A percentile compares a stretch with the other conserved stretches of the same genome.
phyloP scores from a whole-genome alignment of 92 coral and sea anemone species.

The Siderastrea radians region DNA sequence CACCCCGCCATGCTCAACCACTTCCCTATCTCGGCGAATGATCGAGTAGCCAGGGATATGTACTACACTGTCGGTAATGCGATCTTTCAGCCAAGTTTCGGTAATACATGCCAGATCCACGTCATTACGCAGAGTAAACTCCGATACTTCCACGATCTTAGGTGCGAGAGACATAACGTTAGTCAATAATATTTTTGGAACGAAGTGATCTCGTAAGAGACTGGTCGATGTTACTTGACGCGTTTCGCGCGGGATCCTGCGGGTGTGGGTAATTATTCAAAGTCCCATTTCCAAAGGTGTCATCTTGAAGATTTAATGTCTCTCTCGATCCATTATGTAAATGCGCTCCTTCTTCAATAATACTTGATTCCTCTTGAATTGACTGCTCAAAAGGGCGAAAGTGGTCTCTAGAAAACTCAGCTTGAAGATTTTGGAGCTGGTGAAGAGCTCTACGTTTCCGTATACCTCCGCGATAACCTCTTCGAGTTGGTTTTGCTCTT shows the following conservation, averaged over 20 bases:
- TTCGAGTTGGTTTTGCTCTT: conserved; percentile 49
- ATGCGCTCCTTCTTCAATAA: conserved; percentile 10
- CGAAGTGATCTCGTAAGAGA: neutral
- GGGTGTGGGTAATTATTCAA: neutral
- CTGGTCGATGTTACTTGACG: neutral
- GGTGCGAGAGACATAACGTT: conserved; percentile 63
- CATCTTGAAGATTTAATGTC: conserved; percentile 20
- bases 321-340: conserved; percentile 15
- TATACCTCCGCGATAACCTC: conserved; percentile 42
- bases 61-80: conserved; percentile 29
- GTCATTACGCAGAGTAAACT: conserved; percentile 25
- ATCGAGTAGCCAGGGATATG: conserved; percentile 27
- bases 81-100: conserved; percentile 26
- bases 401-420: conserved; percentile 5
- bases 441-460: conserved; percentile 21
- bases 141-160: conserved; percentile 47
- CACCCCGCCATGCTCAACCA: conserved; percentile 27
- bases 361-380: neutral
- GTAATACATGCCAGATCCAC: neutral
- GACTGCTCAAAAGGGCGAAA: too few species aligned
- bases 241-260: neutral
- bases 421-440: conserved; percentile 15
- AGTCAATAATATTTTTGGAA: conserved; percentile 57
- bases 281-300: neutral
- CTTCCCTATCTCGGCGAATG: conserved; percentile 39